Evolutionary conservation across 2,797 vertebrate species (phyloP), one percentile per base, ranked within the genome.

Genomic region (Myoxocephalus aenaeus): DNA sequence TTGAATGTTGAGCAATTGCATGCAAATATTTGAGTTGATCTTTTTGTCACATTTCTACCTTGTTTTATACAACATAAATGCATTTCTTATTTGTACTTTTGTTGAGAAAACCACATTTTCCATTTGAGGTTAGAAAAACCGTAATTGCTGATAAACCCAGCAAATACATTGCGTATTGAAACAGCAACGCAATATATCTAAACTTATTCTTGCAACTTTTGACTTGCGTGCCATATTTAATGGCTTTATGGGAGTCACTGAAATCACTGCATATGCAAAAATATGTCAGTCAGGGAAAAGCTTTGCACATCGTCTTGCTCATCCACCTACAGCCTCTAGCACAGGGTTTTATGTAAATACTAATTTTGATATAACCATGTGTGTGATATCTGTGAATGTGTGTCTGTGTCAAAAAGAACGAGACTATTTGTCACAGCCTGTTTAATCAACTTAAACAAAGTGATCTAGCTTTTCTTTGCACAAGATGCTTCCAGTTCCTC

Each of bases 1-100:
- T 80, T 84, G 73, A 87, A 85, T 81, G 71, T 86, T 83, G 77
- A 83, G 71, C 84, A 84, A 72, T 54, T 90, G 90, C 89, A 93
- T 93, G 86, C 80, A 75, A 78, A 14, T 73, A 72, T 75, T 87
- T 62, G 56, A 84, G 71, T 73, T 78, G 34, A 73, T n/a, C 32
- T 70, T 77, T 62, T 77, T 62, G 25, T 79, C 75, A 63, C 20
- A 32, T 87, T 73, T 85, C 63, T 84, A 74, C 75, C 59, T 85
- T 84, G 77, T 87, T 90, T 87, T 87, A 81, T 86, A 75, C 58
- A 66, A 58, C 85, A 81, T 87, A 71, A 71, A 86, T 73, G 70
- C 54, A 70, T 79, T 78, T 68, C 63, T 15, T 77, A 69, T 83
- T 77, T 79, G 58, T 77, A 70, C 27, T 74, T 84, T 78, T 50